Evolutionary conservation across 2,888 invertebrate species (phyloP), one percentile per base, ranked within the genome.

Genomic region (Falcaria lacertinaria): DNA sequence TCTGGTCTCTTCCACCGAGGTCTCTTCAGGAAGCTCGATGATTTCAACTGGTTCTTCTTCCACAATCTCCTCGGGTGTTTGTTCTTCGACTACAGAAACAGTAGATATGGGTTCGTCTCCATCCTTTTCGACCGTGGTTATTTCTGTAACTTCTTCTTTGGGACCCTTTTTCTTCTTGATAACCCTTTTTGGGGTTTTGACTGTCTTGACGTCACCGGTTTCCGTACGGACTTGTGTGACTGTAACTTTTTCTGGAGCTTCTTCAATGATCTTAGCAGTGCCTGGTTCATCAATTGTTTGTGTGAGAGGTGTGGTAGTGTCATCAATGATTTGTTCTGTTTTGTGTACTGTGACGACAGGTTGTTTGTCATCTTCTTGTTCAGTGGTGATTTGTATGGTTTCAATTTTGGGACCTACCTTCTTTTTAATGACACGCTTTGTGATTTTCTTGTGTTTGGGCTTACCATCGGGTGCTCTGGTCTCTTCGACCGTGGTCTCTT

Each of bases 51-150:
- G 52, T 7, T 8, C 41, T 8, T 2, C 5, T 1, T 42, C 33
- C 5, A 41, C 28, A 0, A 1, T 7, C 4, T 19, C 75, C 67
- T 50, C 77, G 57, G 37, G 79, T 69, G 48, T 63, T 47, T 55
- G 80, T 66, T 51, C 76, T 64, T 64, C 84, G 55, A 40, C 74
- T 50, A 64, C 54, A 0, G 54, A 44, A 0, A 83, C 69, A 0
- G 74, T 79, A 0, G 74, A 78, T 0, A 74, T 57, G 0, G 81
- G 77, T 1, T 55, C 58, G 39, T 81, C 74, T 15, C 74, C 78
- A 2, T 84, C 80, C 41, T 79, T 74, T 47, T 86, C 72, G 13
- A 83, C 65, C 4, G 89, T 90, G 2, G 80, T 71, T n/a, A 83
- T 83, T 60, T 84, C 85, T 1, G 90, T 88, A 6, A 84, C 68